Percentiles rank a stretch among this genome's conserved stretches.
Evolutionary conservation across 2,113 vertebrate genomes (phyloP).

Genomic region (Pelecanus crispus): DNA sequence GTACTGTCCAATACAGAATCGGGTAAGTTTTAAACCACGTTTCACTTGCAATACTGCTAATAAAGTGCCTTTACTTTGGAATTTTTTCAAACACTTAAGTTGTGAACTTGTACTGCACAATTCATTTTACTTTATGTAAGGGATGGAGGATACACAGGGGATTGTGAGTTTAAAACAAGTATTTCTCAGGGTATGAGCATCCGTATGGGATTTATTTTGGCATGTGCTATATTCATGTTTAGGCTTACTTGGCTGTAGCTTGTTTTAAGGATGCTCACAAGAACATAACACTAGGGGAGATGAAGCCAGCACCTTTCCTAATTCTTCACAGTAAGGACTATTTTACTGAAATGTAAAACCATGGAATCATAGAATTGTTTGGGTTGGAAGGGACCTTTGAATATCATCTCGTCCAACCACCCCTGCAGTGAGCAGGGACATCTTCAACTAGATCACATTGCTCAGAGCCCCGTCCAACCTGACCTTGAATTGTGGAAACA

Average conservation of each 20-base stretch:
- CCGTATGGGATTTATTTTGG: neutral
- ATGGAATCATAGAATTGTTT: neutral
- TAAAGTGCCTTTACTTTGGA: neutral
- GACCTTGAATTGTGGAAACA: neutral
- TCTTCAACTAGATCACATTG: neutral
- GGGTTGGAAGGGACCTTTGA: neutral
- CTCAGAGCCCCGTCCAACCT: neutral
- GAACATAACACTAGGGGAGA: neutral
- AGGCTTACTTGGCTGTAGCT: neutral
- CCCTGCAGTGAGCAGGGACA: neutral
- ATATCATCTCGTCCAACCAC: neutral
- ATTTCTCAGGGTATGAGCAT: neutral
- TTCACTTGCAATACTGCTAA: neutral
- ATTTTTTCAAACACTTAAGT: neutral
- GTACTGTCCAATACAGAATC: neutral
- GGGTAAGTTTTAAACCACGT: neutral
- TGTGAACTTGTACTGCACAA: neutral
- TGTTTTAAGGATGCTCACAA: neutral
- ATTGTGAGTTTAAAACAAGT: neutral
- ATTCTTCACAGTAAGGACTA: neutral
- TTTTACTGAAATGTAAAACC: neutral
- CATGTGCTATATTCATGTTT: fast-evolving
- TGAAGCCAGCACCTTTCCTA: neutral
- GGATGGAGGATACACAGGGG: too few relatives aligned
- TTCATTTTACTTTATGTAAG: neutral